Percentiles rank a stretch among this genome's conserved stretches.
These are phyloP conservation scores for Halictus quadricinctus DNA, from an alignment of 2,888 invertebrate species.

Conservation along the genomic window DNA sequence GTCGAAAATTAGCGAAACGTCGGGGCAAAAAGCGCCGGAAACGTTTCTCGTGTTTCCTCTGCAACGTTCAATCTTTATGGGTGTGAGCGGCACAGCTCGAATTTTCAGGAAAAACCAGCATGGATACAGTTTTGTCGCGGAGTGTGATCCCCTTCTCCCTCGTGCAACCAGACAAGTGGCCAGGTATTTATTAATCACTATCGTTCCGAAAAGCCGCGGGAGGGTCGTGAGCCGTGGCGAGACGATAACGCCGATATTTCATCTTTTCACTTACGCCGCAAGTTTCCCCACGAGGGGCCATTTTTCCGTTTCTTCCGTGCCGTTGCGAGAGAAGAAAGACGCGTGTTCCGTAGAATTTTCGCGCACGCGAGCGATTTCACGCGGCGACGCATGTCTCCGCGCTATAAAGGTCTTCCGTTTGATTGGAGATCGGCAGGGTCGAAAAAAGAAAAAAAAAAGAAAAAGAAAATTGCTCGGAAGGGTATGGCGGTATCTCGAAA, in stretches of 20 bases:
- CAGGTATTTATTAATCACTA: conserved; percentile 19
- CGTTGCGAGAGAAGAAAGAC: conserved; percentile 59
- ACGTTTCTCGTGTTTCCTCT: conserved; percentile 2
- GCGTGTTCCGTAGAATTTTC: conserved; percentile 25
- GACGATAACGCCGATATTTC: conserved; percentile 68
- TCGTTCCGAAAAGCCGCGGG: not conserved
- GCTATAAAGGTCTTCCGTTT: conserved; percentile 47
- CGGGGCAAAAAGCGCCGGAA: conserved; percentile 9
- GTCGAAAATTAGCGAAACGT: conserved; percentile 39
- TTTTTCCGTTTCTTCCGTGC: conserved; percentile 52
- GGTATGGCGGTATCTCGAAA: not conserved
- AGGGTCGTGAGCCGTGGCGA: conserved; percentile 45
- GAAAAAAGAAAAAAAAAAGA: not conserved
- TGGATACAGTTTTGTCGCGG: not conserved
- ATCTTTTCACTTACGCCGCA: conserved; percentile 60
- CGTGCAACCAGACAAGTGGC: not conserved
- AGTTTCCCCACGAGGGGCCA: not conserved
- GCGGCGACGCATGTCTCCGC: conserved; percentile 54
- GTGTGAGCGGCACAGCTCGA: not conserved
- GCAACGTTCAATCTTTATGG: not conserved
- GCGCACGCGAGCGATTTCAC: conserved; percentile 53
- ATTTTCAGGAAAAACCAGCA: not conserved
- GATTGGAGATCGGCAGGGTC: conserved; percentile 39
- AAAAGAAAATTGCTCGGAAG: conserved; percentile 31
- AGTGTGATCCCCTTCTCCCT: not conserved